Conservation (phyloP, 2,888 invertebrate genomes). For the Sepioteuthis lessoniana region DNA sequence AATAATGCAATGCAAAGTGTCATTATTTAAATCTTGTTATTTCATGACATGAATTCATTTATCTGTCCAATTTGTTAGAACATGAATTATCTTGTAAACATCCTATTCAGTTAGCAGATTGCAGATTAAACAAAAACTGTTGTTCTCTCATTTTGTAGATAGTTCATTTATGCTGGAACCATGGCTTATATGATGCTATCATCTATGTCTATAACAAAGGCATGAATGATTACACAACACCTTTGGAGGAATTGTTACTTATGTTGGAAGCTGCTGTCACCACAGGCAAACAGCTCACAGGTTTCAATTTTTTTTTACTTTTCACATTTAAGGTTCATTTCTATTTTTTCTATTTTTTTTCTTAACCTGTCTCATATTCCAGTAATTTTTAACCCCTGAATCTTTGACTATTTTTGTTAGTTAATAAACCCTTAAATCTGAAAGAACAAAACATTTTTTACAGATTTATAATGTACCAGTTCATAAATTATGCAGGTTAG, state of each 20-base stretch:
- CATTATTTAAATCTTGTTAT: too few relatives aligned
- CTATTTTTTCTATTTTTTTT: not conserved
- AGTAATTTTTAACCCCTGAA: not conserved
- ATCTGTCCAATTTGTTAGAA: not conserved
- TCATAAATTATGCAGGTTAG: too few relatives aligned
- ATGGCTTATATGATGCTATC: slow-evolving; percentile 82
- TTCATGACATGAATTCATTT: not conserved
- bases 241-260: slow-evolving; percentile 79
- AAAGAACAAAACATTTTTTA: too few relatives aligned
- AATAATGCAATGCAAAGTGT: too few relatives aligned
- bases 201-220: slow-evolving; percentile 86
- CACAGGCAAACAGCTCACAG: slow-evolving; percentile 73
- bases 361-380: not conserved
- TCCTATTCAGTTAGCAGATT: not conserved
- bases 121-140: not conserved
- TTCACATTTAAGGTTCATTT: not conserved
- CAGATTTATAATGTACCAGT: too few relatives aligned
- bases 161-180: slow-evolving; percentile 79
- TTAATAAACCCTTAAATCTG: too few relatives aligned
- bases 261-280: slow-evolving; percentile 72
- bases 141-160: slow-evolving; percentile 70
- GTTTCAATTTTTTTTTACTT: slow-evolving; percentile 53
- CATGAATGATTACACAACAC: slow-evolving; percentile 84
- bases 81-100: too few relatives aligned
- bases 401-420: too few relatives aligned